Base-by-base conservation (phyloP, 1,140 invertebrate species). In the Eupristina koningsbergeri region DNA sequence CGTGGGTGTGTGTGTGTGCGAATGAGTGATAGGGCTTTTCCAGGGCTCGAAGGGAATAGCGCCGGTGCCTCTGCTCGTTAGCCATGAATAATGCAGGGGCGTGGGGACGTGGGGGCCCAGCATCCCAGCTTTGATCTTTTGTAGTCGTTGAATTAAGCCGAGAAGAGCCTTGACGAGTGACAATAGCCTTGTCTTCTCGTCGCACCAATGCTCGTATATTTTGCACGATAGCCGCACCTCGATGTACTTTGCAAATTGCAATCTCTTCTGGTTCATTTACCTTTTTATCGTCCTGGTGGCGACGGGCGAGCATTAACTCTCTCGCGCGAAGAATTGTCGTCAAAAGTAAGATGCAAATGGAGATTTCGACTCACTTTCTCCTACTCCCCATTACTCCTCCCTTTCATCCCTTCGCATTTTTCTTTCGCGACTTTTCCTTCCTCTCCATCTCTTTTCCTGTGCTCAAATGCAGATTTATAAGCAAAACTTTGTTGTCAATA, bases 21-120 rank as follows among this genome's bases (percentile, higher is more conserved):
- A n/a, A n/a, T n/a, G 41, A 9, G n/a, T 29, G 34, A 5, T 13
- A 36, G 36, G 39, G 36, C 67, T 71, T 26, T n/a, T 41, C 22
- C n/a, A 17, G 67, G 11, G 41, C 47, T 36, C 22, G 22, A 34
- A 39, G 26, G 67, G 36, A 39, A 39, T 69, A 69, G 19, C 67
- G 67, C 36, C 3, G 0, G 8, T 3, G 36, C 36, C 17, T 41
- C 0, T 11, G 84, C 71, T 87, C 86, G 85, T 87, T 85, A 83
- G 78, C 75, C 82, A 89, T 88, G 88, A 89, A 89, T 89, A 89
- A 89, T 89, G 88, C 85, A 88, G 74, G 50, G 79, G 79, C 53
- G 26, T 67, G 76, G 50, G 79, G 83, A 39, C 15, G 67, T 47
- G 13, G n/a, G n/a, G n/a, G n/a, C n/a, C 6, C 58, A 29, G 22